phyloP scores from a whole-genome alignment of 2,888 invertebrate genomes.

The Malthinus seriepunctatus region DNA sequence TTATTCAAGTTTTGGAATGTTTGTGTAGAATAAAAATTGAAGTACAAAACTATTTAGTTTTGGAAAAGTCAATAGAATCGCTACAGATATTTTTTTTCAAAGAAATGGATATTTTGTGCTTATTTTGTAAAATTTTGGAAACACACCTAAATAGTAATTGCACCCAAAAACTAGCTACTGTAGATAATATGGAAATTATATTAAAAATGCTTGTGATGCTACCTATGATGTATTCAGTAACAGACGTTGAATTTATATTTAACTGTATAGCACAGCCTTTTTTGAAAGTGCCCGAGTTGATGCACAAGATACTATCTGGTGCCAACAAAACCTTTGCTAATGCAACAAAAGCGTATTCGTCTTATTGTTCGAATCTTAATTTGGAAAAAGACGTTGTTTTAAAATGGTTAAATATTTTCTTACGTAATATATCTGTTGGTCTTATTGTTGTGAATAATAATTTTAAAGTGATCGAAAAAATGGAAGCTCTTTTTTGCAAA shows the following conservation, averaged over 20 bases:
- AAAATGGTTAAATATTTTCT: slow-evolving; percentile 32
- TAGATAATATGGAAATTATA: slow-evolving; percentile 4
- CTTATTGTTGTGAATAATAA: slow-evolving; percentile 33
- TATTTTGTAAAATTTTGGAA: neutral
- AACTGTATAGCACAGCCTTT: slow-evolving; percentile 39
- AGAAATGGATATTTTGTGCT: neutral
- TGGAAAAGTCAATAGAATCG: neutral
- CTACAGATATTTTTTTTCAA: neutral
- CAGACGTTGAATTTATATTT: slow-evolving; percentile 42
- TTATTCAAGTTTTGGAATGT: neutral
- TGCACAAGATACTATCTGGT: neutral
- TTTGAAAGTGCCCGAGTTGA: slow-evolving; percentile 19
- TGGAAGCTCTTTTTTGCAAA: slow-evolving; percentile 38
- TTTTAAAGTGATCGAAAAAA: slow-evolving; percentile 31
- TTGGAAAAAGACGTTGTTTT: slow-evolving; percentile 31
- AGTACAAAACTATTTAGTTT: neutral
- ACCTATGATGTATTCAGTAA: slow-evolving; percentile 34
- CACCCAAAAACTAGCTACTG: no score
- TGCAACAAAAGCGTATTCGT: slow-evolving; percentile 32
- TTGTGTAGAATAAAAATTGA: neutral
- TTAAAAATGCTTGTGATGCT: slow-evolving; percentile 36
- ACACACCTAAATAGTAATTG: slow-evolving; percentile 7
- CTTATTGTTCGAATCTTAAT: slow-evolving; percentile 30
- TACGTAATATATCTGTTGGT: slow-evolving; percentile 38
- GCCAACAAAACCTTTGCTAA: neutral